Conservation (phyloP, 2,888 invertebrate species). For the Eretmocerus hayati region DNA sequence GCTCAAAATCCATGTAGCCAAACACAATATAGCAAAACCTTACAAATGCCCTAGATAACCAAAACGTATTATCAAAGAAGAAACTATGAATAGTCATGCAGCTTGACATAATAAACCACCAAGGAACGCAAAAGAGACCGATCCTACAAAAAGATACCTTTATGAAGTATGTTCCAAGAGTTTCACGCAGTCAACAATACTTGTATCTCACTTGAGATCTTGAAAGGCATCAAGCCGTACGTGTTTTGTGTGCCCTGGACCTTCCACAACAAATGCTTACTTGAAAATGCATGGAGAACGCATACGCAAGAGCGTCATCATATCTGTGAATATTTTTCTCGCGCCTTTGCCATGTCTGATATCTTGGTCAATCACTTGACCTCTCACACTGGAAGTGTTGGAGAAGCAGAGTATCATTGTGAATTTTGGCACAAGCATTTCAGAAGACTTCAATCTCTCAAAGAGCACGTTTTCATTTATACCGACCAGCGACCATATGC, state of each 20-base stretch:
- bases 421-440: constrained; percentile 45
- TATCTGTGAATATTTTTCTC: constrained; percentile 43
- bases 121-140: constrained; percentile 39
- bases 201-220: constrained; percentile 42
- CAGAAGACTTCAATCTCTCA: constrained; percentile 40
- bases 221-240: constrained; percentile 45
- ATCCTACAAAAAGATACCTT: constrained; percentile 40
- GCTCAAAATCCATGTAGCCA: constrained; percentile 43
- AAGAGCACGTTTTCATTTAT: constrained; percentile 45
- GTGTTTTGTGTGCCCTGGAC: constrained; percentile 42
- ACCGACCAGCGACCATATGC: constrained; percentile 45
- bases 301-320: constrained; percentile 44
- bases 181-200: constrained; percentile 43
- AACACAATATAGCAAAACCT: constrained; percentile 45
- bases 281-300: constrained; percentile 45
- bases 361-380: constrained; percentile 44
- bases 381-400: constrained; percentile 43
- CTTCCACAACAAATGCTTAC: constrained; percentile 44
- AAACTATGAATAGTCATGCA: constrained; percentile 42
- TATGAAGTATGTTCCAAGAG: constrained; percentile 45
- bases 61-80: constrained; percentile 44
- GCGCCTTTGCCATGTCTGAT: constrained; percentile 43
- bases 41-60: constrained; percentile 43
- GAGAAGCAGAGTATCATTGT: constrained; percentile 45
- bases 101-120: constrained; percentile 41